Conservation (phyloP, 2,888 invertebrate genomes). For the Panopea generosa region DNA sequence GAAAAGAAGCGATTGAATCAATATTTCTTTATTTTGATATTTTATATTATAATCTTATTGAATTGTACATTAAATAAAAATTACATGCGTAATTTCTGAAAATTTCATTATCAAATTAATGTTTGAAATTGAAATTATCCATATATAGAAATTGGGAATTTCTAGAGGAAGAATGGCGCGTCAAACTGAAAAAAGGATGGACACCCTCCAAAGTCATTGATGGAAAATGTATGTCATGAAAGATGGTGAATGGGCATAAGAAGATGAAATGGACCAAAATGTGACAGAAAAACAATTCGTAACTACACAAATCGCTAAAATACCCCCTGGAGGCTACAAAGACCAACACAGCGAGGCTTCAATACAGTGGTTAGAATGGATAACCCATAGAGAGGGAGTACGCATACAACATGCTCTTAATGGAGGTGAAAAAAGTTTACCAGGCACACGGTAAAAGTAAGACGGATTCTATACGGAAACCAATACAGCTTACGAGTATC, state of each 20-base stretch:
- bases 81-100: no score
- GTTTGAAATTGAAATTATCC: no score
- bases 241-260: not conserved
- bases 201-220: not conserved
- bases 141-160: no score
- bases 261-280: not conserved
- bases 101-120: no score
- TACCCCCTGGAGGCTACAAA: conserved; percentile 1
- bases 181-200: not conserved
- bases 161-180: not conserved
- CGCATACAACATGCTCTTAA: conserved; percentile 42
- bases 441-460: conserved; percentile 28
- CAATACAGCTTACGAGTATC: conserved; percentile 38
- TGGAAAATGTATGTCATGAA: not conserved
- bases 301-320: conserved; percentile 8
- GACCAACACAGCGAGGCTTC: conserved; percentile 37
- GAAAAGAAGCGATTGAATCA: no score
- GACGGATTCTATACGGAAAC: conserved; percentile 32
- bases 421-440: conserved; percentile 17
- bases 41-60: no score
- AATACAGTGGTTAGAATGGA: conserved; percentile 48
- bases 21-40: no score
- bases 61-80: no score
- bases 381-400: conserved; percentile 1
- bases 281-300: conserved; percentile 2